Conservation (phyloP, 2,113 vertebrate genomes). For the Oxygymnocypris stewartii region DNA sequence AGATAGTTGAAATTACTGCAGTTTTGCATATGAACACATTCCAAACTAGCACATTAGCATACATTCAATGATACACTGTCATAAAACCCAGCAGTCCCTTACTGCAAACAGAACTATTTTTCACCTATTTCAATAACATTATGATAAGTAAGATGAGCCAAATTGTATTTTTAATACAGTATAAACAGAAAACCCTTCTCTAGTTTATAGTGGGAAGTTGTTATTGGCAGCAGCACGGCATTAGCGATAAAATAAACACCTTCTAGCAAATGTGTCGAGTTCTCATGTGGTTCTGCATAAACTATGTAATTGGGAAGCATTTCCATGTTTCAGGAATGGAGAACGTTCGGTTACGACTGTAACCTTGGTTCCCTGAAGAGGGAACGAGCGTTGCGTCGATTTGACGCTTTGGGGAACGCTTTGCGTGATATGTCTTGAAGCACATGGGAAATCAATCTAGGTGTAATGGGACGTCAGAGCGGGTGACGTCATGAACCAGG, state of each 20-base stretch:
- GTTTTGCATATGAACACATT: background rate
- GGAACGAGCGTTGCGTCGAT: too few relatives aligned
- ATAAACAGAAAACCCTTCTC: background rate
- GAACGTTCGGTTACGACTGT: too few relatives aligned
- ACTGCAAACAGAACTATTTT: conserved; percentile 1
- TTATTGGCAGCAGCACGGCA: background rate
- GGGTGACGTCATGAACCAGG: too few relatives aligned
- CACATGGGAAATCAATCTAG: too few relatives aligned
- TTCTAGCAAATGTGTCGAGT: background rate
- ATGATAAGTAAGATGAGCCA: background rate
- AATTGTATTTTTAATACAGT: background rate
- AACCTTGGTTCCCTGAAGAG: too few relatives aligned
- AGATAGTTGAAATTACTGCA: background rate
- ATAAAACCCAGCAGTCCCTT: background rate
- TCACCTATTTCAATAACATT: background rate
- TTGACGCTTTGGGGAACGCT: too few relatives aligned
- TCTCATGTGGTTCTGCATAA: background rate
- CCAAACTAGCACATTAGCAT: background rate
- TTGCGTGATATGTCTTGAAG: too few relatives aligned
- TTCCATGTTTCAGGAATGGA: conserved; percentile 2
- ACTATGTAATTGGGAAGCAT: background rate
- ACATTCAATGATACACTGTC: background rate
- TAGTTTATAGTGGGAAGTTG: background rate
- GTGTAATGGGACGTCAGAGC: too few relatives aligned
- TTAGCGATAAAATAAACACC: background rate